Conservation (phyloP, 2,797 vertebrate genomes). For the Tenualosa thibaudeaui region DNA sequence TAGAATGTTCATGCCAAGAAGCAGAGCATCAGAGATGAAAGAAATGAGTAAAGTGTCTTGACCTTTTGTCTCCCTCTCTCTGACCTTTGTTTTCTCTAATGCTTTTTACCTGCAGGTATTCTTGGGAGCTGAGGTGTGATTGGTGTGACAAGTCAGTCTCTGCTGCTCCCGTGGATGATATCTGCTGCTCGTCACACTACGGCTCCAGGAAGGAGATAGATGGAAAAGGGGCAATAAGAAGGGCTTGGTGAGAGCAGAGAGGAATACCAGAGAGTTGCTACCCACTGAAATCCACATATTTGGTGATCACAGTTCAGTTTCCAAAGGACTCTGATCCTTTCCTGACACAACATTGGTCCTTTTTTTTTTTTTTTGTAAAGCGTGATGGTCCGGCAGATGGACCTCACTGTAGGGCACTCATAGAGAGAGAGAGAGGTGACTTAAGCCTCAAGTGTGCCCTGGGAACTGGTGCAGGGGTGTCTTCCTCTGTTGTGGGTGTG, state of each 20-base stretch:
- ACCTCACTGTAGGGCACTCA: background rate
- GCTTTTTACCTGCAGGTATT: constrained; percentile 59
- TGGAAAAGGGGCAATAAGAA: constrained; percentile 6
- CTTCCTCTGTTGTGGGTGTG: background rate
- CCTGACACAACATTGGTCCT: background rate
- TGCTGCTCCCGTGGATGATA: constrained; percentile 64
- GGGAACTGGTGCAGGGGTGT: background rate
- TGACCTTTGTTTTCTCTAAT: constrained; percentile 28
- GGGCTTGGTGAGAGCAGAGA: constrained; percentile 38
- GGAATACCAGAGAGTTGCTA: constrained; percentile 27
- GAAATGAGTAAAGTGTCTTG: constrained; percentile 26
- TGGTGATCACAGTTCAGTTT: background rate
- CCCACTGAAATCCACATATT: constrained; percentile 31
- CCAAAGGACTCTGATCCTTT: background rate
- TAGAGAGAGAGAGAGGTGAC: background rate
- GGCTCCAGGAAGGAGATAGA: constrained; percentile 36
- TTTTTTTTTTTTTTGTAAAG: background rate
- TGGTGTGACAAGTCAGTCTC: constrained; percentile 63
- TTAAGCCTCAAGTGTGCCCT: background rate
- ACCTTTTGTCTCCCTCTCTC: background rate
- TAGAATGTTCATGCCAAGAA: background rate
- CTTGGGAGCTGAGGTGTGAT: constrained; percentile 55
- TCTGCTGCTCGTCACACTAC: constrained; percentile 58
- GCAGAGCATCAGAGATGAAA: constrained; percentile 21
- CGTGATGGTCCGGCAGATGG: background rate